These are phyloP conservation scores for Callimorpha dominula DNA, from an alignment of 2,888 invertebrate species.

Conservation along the genomic window DNA sequence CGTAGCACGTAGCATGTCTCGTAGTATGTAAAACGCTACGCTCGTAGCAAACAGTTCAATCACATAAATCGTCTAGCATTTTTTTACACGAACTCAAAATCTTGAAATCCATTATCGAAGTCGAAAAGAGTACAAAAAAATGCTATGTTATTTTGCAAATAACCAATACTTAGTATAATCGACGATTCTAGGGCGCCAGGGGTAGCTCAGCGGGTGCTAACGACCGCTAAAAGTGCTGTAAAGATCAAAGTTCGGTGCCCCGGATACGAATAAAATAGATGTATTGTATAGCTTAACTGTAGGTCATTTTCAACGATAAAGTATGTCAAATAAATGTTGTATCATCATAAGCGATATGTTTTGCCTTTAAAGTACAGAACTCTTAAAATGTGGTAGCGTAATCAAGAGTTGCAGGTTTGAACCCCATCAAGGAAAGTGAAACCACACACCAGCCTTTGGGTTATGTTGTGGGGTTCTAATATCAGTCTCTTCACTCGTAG, in stretches of 20 bases:
- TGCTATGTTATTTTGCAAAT: slow-evolving; percentile 1
- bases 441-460: too few relatives aligned
- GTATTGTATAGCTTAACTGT: background rate
- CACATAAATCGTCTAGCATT: background rate
- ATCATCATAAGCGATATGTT: too few relatives aligned
- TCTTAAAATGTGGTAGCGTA: too few relatives aligned
- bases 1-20: too few relatives aligned
- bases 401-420: too few relatives aligned
- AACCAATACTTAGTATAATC: slow-evolving; percentile 12
- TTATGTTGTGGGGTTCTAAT: too few relatives aligned
- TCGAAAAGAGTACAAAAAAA: background rate
- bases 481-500: too few relatives aligned
- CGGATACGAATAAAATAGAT: slow-evolving; percentile 30
- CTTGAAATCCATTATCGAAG: background rate
- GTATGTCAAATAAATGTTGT: too few relatives aligned
- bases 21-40: background rate
- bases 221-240: slow-evolving; percentile 22
- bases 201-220: slow-evolving; percentile 10
- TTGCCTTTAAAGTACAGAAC: too few relatives aligned
- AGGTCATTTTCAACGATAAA: background rate
- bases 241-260: slow-evolving; percentile 47
- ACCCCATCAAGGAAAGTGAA: too few relatives aligned
- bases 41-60: background rate
- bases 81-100: too few relatives aligned
- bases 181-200: slow-evolving; percentile 1